phyloP scores from a whole-genome alignment of 2,797 vertebrate species.

The Spinibarbus caldwelli region DNA sequence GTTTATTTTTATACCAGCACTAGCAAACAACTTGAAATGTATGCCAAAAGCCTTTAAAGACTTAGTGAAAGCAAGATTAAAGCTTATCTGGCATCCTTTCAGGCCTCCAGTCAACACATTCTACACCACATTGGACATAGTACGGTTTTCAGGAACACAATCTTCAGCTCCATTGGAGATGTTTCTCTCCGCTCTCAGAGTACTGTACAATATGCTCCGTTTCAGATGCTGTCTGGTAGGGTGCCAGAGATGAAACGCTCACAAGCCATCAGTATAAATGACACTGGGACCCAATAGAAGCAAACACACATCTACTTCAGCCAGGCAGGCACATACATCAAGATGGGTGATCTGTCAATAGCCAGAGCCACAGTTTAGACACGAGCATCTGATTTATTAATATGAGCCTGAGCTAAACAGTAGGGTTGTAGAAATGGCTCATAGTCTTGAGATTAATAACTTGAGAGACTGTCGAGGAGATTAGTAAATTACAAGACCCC shows the following conservation, averaged over 20 bases:
- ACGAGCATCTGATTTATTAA: conserved; percentile 22
- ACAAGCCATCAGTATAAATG: conserved; percentile 37
- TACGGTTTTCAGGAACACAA: not conserved
- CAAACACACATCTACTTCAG: conserved; percentile 34
- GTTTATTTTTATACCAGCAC: not conserved
- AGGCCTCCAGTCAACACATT: conserved; percentile 16
- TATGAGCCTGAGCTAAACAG: conserved; percentile 19
- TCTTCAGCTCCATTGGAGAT: conserved; percentile 12
- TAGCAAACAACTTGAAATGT: conserved; percentile 28
- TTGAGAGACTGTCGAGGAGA: not conserved
- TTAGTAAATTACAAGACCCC: conserved; percentile 13
- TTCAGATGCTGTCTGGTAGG: conserved; percentile 34
- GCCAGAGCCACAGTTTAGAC: conserved; percentile 9
- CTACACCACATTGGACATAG: conserved; percentile 1
- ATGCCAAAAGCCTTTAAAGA: not conserved
- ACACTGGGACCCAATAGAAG: conserved; percentile 20
- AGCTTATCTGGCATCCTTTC: conserved; percentile 9
- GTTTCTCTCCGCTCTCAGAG: conserved; percentile 5
- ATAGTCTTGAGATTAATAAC: conserved; percentile 27
- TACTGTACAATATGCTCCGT: not conserved
- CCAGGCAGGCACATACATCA: conserved; percentile 7
- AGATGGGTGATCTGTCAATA: conserved; percentile 36
- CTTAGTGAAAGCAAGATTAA: conserved; percentile 17
- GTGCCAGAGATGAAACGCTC: conserved; percentile 38
- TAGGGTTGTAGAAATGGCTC: not conserved